Evolutionary conservation across 2,888 invertebrate genomes (phyloP).

Genomic region (Lydus trimaculatus): DNA sequence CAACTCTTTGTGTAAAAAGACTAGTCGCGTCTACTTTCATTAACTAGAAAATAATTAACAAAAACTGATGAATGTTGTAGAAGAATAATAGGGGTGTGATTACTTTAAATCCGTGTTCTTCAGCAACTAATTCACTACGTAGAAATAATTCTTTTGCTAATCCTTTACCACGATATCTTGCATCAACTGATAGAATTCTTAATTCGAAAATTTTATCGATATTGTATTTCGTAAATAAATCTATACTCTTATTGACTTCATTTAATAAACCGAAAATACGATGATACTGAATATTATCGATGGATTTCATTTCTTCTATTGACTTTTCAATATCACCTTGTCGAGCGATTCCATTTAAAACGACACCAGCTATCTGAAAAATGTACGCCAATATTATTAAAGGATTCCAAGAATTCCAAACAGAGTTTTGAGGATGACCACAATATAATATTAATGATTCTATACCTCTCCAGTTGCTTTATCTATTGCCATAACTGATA

Average conservation of each 20-base stretch:
- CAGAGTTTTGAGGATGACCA: no score
- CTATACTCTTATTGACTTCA: conserved; percentile 71
- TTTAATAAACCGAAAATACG: conserved; percentile 81
- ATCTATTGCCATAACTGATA: conserved; percentile 74
- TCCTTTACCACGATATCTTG: conserved; percentile 74
- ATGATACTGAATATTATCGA: conserved; percentile 75
- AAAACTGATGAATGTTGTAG: neutral
- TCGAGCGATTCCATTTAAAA: conserved; percentile 78
- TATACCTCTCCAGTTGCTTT: conserved; percentile 68
- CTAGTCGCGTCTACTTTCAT: conserved; percentile 86
- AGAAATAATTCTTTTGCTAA: conserved; percentile 76
- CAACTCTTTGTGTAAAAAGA: conserved; percentile 78
- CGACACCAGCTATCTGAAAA: conserved; percentile 78
- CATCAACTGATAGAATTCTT: conserved; percentile 80
- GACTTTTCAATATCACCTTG: conserved; percentile 76
- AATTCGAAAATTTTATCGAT: conserved; percentile 80
- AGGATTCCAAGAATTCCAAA: neutral
- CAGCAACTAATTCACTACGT: conserved; percentile 72
- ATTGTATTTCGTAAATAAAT: conserved; percentile 72
- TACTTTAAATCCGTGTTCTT: conserved; percentile 74
- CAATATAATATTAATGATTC: neutral
- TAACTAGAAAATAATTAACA: conserved; percentile 62
- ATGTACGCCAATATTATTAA: conserved; percentile 37
- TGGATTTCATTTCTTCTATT: conserved; percentile 71
- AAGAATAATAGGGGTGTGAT: conserved; percentile 1